phyloP scores from a whole-genome alignment of 2,888 invertebrate species.

The Heteromyza rotundicornis region DNA sequence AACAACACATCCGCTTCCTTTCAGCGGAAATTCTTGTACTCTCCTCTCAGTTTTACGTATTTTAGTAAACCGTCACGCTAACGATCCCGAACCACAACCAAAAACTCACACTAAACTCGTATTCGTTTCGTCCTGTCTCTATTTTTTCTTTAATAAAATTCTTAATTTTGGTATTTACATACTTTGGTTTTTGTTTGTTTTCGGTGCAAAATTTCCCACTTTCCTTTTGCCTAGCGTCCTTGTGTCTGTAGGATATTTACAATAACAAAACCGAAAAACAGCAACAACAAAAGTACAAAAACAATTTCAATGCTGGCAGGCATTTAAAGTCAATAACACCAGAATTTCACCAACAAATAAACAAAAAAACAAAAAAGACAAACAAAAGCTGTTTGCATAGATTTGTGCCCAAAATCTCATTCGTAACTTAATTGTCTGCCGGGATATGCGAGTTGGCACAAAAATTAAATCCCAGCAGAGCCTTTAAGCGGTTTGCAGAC shows the following conservation, averaged over 20 bases:
- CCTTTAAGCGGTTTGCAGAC: no score
- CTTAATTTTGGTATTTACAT: not conserved
- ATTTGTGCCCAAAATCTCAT: not conserved
- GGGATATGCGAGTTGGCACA: not conserved
- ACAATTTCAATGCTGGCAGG: not conserved
- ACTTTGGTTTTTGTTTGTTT: no score
- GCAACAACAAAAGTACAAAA: not conserved
- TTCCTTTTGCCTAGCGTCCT: no score
- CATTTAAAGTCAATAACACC: not conserved
- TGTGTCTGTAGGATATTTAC: conserved; percentile 4
- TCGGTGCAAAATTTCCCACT: no score
- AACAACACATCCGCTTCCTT: conserved; percentile 1
- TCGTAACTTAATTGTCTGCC: not conserved
- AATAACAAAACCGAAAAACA: conserved; percentile 1
- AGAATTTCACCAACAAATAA: no score
- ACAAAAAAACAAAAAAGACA: not conserved
- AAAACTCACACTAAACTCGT: no score
- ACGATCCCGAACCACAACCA: no score
- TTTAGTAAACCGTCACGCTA: no score
- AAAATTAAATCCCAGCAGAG: not conserved
- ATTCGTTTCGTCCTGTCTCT: no score
- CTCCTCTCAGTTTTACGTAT: no score
- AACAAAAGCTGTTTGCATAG: not conserved
- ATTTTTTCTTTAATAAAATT: not conserved
- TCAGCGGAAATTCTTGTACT: no score